Evolutionary conservation across 2,888 invertebrate species (phyloP).

Genomic region (Platerodrilus igneus): DNA sequence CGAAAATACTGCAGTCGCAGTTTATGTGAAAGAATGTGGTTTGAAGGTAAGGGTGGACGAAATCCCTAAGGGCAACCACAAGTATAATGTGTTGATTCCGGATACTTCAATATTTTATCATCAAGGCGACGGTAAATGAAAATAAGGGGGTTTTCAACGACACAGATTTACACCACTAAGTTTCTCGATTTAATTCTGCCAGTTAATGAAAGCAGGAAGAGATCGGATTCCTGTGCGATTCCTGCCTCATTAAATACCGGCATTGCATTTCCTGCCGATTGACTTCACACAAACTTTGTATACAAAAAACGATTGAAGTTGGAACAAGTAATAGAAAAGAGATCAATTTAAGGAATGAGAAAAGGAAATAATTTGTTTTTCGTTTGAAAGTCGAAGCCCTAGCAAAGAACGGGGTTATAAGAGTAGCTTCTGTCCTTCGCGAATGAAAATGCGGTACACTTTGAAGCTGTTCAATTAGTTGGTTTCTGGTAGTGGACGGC

Average conservation of each 20-base stretch:
- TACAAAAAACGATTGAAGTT: conserved; percentile 40
- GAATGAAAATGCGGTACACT: conserved; percentile 19
- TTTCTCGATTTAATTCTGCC: conserved; percentile 40
- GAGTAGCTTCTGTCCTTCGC: conserved; percentile 14
- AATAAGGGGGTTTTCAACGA: conserved; percentile 34
- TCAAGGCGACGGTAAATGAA: conserved; percentile 37
- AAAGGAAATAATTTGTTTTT: conserved; percentile 40
- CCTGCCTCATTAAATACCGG: conserved; percentile 39
- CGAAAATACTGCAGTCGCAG: conserved; percentile 44
- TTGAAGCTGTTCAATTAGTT: conserved; percentile 28
- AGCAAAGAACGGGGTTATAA: conserved; percentile 8
- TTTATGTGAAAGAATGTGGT: conserved; percentile 45
- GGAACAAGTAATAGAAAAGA: conserved; percentile 38
- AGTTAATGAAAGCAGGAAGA: conserved; percentile 39
- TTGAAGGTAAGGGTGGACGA: conserved; percentile 35
- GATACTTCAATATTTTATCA: conserved; percentile 41
- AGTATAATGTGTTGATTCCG: conserved; percentile 39
- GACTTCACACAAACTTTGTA: conserved; percentile 43
- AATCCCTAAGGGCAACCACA: conserved; percentile 38
- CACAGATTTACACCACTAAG: conserved; percentile 38
- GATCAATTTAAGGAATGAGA: conserved; percentile 39
- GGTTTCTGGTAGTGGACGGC: conserved; percentile 12
- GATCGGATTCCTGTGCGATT: conserved; percentile 42
- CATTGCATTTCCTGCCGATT: conserved; percentile 38
- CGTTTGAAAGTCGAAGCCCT: conserved; percentile 18